A percentile compares a stretch with the other conserved stretches of the same genome.
These are phyloP conservation scores for Scophthalmus maximus DNA, from an alignment of 2,113 vertebrate genomes.

Conservation along the genomic window DNA sequence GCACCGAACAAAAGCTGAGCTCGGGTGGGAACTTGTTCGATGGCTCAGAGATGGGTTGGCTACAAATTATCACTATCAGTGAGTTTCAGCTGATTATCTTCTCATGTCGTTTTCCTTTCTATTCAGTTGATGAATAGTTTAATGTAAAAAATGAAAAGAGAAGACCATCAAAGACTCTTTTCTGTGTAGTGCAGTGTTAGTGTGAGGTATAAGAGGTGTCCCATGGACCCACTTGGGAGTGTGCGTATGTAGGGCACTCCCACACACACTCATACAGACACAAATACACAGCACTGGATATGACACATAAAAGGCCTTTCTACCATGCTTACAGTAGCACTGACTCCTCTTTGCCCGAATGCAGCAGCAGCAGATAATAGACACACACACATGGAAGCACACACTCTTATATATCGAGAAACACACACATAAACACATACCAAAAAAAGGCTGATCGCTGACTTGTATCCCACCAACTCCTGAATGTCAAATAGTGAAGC, in stretches of 20 bases:
- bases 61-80: no score
- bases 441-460: not conserved
- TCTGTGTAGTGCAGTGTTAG: not conserved
- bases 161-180: no score
- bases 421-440: not conserved
- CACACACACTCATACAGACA: constrained; percentile 2
- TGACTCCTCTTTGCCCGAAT: not conserved
- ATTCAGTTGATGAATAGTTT: not conserved
- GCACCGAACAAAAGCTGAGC: not conserved
- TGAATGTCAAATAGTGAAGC: constrained; percentile 34
- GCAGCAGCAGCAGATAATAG: not conserved
- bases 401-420: not conserved
- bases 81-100: no score
- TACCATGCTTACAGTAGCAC: not conserved
- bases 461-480: constrained; percentile 30
- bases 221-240: constrained; percentile 9
- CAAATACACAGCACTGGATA: not conserved
- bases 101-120: no score
- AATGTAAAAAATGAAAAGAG: not conserved
- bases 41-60: not conserved
- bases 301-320: constrained; percentile 36
- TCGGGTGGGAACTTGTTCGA: no score
- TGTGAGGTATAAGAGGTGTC: constrained; percentile 13
- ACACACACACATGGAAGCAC: not conserved
- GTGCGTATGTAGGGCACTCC: constrained; percentile 53